Conservation (phyloP, 2,113 vertebrate genomes). For the Emydura subglobosa region DNA sequence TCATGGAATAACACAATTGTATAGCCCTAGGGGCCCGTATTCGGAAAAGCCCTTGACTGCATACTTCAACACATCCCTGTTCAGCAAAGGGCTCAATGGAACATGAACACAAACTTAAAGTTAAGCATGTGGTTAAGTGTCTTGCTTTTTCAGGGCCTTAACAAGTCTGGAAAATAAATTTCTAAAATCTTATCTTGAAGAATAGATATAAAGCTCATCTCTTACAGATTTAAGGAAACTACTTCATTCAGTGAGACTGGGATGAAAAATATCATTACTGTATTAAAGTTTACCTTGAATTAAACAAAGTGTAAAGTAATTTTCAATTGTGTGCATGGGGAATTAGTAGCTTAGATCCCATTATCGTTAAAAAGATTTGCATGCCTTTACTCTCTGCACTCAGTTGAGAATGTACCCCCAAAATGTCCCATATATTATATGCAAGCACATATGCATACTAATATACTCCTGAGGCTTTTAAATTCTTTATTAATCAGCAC, state of each 20-base stretch:
- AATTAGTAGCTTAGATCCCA: background rate
- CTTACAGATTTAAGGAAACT: background rate
- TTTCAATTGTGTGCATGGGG: background rate
- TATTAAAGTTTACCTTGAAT: background rate
- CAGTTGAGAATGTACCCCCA: background rate
- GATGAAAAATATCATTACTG: background rate
- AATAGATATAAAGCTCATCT: background rate
- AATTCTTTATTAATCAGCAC: background rate
- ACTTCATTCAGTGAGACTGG: background rate
- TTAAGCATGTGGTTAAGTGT: background rate
- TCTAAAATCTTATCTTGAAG: background rate
- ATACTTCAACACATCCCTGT: background rate
- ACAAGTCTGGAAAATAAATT: background rate
- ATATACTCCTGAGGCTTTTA: background rate
- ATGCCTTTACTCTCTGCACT: background rate
- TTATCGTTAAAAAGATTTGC: background rate
- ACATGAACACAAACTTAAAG: background rate
- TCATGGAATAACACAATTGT: background rate
- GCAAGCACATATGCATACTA: background rate
- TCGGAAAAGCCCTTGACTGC: background rate
- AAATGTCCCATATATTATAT: background rate
- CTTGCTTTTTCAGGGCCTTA: background rate
- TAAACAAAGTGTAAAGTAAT: background rate
- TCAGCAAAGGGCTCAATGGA: background rate
- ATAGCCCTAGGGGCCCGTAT: background rate